Base-by-base conservation (phyloP, 2,888 invertebrate species). In the Amphipyra tragopoginis region DNA sequence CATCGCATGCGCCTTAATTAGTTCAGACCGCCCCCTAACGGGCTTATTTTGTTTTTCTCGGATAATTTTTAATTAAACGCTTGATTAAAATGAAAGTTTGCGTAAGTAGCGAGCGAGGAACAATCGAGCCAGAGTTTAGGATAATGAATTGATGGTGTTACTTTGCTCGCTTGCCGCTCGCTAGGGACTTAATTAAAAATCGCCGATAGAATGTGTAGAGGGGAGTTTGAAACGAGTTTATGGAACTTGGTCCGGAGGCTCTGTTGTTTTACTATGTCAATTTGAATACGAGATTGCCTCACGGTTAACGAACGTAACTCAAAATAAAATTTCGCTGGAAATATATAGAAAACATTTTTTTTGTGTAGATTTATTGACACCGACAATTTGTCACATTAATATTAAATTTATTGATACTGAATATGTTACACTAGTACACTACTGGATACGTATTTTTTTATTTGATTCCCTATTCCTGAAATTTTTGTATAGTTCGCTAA, bases 31-130 rank as follows among this genome's bases (percentile, higher is more conserved):
- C 92, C 93, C 92, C 92, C 93, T 93, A 93, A 93, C 93, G 89
- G 93, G 91, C 94, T 94, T 94, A 94, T 94, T 94, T 94, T 94
- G 94, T 94, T 94, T 94, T 94, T 94, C 93, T 93, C 93, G 92
- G 93, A 93, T 94, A 94, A 94, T 94, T 94, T 94, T 94, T 94
- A 94, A 94, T 94, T 94, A 94, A 94, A 94, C 93, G 94, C 93
- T 94, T 94, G 94, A 94, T 94, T 94, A 94, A 94, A 94, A 94
- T 94, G 93, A 94, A 94, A 94, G 94, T 94, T 94, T 93, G 93
- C 93, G 92, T 94, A 94, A 94, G 94, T 94, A 94, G 92, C 93
- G 92, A 91, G 90, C 93, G 92, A 90, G 91, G 92, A 94, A 94
- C 93, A 94, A 94, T 94, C 93, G 93, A 90, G 92, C 89, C 89